A percentile compares a stretch with the other conserved stretches of the same genome.
Conservation (phyloP, 2,113 vertebrate genomes). For the Microtus pennsylvanicus region DNA sequence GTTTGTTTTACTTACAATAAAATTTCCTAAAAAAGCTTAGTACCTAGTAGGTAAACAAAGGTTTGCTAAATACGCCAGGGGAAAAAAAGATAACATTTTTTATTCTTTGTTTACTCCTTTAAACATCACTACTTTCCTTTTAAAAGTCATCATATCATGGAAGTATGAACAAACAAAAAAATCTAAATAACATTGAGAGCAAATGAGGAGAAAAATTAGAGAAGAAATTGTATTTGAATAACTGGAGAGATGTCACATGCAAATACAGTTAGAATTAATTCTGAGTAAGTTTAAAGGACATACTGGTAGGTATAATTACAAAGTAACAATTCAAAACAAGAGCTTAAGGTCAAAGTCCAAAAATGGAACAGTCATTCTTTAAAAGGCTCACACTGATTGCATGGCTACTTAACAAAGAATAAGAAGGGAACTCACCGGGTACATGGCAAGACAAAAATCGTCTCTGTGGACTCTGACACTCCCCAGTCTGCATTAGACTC, state of each 20-base stretch:
- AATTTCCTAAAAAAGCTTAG: background rate
- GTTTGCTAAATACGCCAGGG: background rate
- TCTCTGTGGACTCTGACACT: background rate
- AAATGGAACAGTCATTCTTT: background rate
- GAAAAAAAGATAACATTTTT: background rate
- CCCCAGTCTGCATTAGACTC: background rate
- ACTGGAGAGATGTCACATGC: background rate
- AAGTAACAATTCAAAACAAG: background rate
- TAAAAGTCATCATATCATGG: background rate
- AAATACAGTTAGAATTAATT: background rate
- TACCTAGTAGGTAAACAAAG: background rate
- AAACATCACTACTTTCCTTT: background rate
- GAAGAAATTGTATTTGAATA: background rate
- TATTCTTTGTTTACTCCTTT: background rate
- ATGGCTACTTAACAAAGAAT: background rate
- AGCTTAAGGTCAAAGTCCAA: background rate
- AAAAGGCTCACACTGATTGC: background rate
- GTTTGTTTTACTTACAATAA: background rate
- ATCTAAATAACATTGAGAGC: background rate
- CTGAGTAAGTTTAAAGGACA: background rate
- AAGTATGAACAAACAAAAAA: background rate
- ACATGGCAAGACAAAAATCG: background rate
- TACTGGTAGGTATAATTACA: background rate
- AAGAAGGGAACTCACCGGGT: background rate
- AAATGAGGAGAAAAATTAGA: background rate